Evolutionary conservation across 1,140 invertebrate genomes (phyloP).

Genomic region (Drosophila miranda): DNA sequence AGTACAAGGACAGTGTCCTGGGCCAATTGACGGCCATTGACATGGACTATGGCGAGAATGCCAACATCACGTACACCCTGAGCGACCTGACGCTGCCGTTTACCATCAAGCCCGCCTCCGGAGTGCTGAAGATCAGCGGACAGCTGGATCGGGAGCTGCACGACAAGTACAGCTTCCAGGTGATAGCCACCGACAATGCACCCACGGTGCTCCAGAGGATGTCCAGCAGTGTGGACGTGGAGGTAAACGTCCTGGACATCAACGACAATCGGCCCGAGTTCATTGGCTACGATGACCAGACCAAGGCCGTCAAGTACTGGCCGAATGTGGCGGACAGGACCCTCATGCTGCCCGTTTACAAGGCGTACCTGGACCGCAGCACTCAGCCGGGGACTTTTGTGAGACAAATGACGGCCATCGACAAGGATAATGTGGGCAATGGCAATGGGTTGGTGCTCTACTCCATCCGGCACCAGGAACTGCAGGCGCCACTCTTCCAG

Average conservation of each 20-base stretch:
- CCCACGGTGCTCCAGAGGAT: constrained; percentile 83
- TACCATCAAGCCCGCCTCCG: constrained; percentile 88
- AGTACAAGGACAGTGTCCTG: constrained; percentile 87
- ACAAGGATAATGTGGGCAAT: constrained; percentile 92
- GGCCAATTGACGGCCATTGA: constrained; percentile 91
- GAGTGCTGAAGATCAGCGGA: constrained; percentile 89
- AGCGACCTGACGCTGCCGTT: constrained; percentile 88
- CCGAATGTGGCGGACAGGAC: constrained; percentile 61
- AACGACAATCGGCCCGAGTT: constrained; percentile 91
- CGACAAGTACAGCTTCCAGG: constrained; percentile 88
- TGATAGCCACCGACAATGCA: constrained; percentile 90
- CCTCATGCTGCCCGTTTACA: constrained; percentile 86
- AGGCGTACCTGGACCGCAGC: constrained; percentile 87
- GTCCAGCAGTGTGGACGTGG: constrained; percentile 88
- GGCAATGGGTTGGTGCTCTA: constrained; percentile 91
- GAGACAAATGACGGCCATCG: constrained; percentile 90
- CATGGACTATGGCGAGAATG: constrained; percentile 89
- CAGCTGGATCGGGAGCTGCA: constrained; percentile 90
- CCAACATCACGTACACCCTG: constrained; percentile 89
- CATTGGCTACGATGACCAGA: constrained; percentile 87
- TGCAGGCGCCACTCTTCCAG: constrained; percentile 86
- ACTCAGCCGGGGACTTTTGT: constrained; percentile 87
- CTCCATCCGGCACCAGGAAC: constrained; percentile 86
- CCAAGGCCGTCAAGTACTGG: constrained; percentile 67
- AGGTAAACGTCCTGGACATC: constrained; percentile 90